Base-by-base conservation (phyloP, 2,113 vertebrate species). In the Passerina amoena region DNA sequence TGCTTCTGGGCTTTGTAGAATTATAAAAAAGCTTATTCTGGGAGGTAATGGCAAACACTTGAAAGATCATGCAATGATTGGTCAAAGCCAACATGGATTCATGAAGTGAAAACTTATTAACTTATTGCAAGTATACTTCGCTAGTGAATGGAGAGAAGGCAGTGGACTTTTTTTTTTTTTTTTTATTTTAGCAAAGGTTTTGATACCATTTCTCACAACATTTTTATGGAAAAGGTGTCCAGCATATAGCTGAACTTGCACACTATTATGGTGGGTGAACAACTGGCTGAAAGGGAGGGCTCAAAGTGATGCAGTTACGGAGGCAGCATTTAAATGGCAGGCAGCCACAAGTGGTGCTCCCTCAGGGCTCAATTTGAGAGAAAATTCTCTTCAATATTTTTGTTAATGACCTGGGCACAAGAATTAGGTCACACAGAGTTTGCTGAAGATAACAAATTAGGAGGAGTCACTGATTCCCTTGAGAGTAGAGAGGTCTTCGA, bases 111-210 rank as follows among this genome's bases (percentile, higher is more conserved):
- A 54, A 23, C 23, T 48, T 53, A 38, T 10, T 44, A 31, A 57
- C 7, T 59, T 35, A 10, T 28, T 18, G 18, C 9, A 38, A 40
- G 14, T 16, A 23, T 63, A 23, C 5, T 54, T 51, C 25, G 5
- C 2, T 27, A 27, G 8, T 25, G 17, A 77, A 38, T 28, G 27
- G n/a, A 69, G 5, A 40, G 7, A 82, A 77, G 11, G 11, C 2
- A 45, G 12, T 9, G 23, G 42, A 6, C 5, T 1, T 1, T 6
- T 25, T 31, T 4, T 2, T 1, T 10, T 25, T 19, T 20, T 31
- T 19, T 78, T 45, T 6, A 40, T 73, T 68, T 68, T 33, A 79
- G 12, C 48, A 64, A 68, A 73, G 10, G 3, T 47, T 57, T 82
- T 47, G 11, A 22, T 35, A 35, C 0, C 1, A 25, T 19, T 23